Evolutionary conservation across 2,797 vertebrate genomes (phyloP).

Genomic region (Oryzias dopingdopingensis): DNA sequence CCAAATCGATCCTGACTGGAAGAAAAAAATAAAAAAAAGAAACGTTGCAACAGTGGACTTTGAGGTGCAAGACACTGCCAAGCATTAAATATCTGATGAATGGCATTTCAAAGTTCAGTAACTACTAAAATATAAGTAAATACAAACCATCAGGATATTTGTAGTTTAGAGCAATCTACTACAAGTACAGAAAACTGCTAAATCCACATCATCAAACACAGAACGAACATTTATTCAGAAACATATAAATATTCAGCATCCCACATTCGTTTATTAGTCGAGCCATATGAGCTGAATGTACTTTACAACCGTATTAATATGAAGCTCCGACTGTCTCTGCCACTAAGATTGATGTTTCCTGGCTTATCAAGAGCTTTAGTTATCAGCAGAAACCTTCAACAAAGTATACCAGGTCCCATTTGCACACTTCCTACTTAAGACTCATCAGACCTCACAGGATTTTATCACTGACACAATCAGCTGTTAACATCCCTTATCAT

Average conservation of each 20-base stretch:
- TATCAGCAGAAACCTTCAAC: conserved; percentile 73
- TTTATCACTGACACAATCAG: conserved; percentile 45
- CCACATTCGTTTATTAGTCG: conserved; percentile 79
- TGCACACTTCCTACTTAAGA: conserved; percentile 46
- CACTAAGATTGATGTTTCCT: conserved; percentile 70
- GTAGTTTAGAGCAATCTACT: conserved; percentile 13
- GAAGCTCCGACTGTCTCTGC: conserved; percentile 65
- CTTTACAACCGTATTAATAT: conserved; percentile 75
- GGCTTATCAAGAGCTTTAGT: conserved; percentile 68
- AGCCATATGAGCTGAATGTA: conserved; percentile 68
- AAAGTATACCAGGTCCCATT: conserved; percentile 57
- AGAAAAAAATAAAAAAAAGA: conserved; percentile 7
- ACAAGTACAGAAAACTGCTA: conserved; percentile 1
- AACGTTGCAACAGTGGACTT: conserved; percentile 39
- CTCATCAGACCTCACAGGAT: conserved; percentile 37
- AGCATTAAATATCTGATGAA: conserved; percentile 40
- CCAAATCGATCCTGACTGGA: conserved; percentile 36
- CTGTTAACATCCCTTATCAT: conserved; percentile 44
- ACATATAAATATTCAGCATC: conserved; percentile 54
- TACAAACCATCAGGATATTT: neutral
- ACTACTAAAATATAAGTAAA: neutral
- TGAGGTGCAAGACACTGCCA: conserved; percentile 41
- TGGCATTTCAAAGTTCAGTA: conserved; percentile 41
- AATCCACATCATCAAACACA: conserved; percentile 10
- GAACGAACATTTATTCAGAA: conserved; percentile 21